Evolutionary conservation across 1,140 invertebrate genomes (phyloP), one percentile per base, ranked within the genome.

Genomic region (Drosophila busckii): DNA sequence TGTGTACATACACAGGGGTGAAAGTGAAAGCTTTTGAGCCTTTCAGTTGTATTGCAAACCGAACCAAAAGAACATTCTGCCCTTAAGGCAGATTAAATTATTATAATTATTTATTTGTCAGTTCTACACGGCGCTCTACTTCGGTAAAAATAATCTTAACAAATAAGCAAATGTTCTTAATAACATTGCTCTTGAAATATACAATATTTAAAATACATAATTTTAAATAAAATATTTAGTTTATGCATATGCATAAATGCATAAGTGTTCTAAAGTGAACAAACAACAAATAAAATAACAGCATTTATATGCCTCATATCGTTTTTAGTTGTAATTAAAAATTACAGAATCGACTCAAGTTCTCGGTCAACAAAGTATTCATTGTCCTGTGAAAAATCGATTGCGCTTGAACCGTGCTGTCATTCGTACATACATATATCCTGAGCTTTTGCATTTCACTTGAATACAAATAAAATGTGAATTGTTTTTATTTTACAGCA

Each of bases 341-440:
- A 23, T n/a, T 23, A 15, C 4, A 3, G 22, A 23, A 10, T n/a
- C 6, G 15, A 29, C 8, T 41, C 8, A 4, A 26, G 26, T 54
- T 23, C 42, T 62, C 38, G 63, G 63, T 62, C 50, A 66, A 68
- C 61, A 60, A 54, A 49, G 34, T 37, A 54, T 45, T 69, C 49
- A 41, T 70, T 75, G 55, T 64, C 58, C 68, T 82, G 69, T 19
- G 75, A 80, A 80, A 80, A 80, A 80, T 80, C 75, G 75, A 80
- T 80, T 82, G 31, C 44, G 37, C 49, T 66, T 68, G 46, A 69
- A 50, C 22, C 45, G 56, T 56, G 34, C 62, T 66, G 62, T 59
- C 53, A 66, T 20, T n/a, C n/a, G 23, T 37, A 28, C 29, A 44
- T 8, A 20, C 15, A 15, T 63, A 78, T 38, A 54, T 78, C 32